phyloP scores from a whole-genome alignment of 2,888 invertebrate species.

The Seira sanloemensis region DNA sequence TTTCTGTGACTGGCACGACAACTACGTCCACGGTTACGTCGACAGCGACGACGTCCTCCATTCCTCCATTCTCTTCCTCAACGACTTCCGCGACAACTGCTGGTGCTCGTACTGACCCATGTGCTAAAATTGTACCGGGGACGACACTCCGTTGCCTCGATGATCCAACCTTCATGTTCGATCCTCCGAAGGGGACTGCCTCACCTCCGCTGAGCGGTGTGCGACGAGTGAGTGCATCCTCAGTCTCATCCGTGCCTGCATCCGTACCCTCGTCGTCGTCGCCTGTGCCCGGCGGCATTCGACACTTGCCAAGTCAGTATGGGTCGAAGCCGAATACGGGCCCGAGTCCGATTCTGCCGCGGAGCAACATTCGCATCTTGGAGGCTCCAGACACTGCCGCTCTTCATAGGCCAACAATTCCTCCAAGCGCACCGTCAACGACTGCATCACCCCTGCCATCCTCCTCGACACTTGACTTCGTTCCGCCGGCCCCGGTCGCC shows the following conservation, averaged over 20 bases:
- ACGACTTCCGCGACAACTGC: constrained; percentile 18
- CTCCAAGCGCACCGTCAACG: constrained; percentile 22
- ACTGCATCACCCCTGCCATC: constrained; percentile 26
- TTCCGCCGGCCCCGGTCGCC: constrained; percentile 69
- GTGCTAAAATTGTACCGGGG: constrained; percentile 76
- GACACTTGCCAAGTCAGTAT: background rate
- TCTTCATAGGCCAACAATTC: constrained; percentile 28
- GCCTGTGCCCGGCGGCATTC: background rate
- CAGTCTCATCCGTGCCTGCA: constrained; percentile 29
- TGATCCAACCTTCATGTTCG: constrained; percentile 79
- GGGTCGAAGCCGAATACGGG: background rate
- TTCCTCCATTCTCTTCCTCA: constrained; percentile 29
- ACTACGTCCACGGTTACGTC: background rate
- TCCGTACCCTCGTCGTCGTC: background rate
- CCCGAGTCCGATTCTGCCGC: constrained; percentile 76
- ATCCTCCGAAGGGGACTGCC: constrained; percentile 74
- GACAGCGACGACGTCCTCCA: constrained; percentile 17
- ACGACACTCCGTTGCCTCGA: constrained; percentile 79
- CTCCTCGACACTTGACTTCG: constrained; percentile 59
- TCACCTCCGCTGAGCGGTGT: constrained; percentile 38
- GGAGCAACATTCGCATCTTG: constrained; percentile 76
- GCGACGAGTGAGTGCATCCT: constrained; percentile 28
- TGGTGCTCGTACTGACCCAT: constrained; percentile 47
- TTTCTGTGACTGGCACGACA: background rate
- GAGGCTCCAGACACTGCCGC: constrained; percentile 77